Percentiles rank a stretch among this genome's conserved stretches.
phyloP scores from a whole-genome alignment of 2,113 vertebrate species.

The Esox niger region DNA sequence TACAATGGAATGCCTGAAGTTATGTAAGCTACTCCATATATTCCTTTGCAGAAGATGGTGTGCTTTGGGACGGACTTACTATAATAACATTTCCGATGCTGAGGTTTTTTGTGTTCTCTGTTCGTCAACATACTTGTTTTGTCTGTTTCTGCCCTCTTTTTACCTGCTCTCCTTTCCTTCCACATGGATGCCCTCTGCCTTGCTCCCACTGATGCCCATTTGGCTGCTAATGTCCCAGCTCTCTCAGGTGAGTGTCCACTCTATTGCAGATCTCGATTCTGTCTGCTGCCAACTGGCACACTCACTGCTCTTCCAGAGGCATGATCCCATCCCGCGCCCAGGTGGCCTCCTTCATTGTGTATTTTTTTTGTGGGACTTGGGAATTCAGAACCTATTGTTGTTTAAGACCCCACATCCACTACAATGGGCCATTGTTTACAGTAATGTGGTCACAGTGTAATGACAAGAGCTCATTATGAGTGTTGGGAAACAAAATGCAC shows the following conservation, averaged over 20 bases:
- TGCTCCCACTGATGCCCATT: slow-evolving; percentile 36
- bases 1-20: no score
- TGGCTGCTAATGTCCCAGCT: slow-evolving; percentile 52
- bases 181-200: slow-evolving; percentile 5
- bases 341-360: neutral
- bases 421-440: slow-evolving; percentile 1
- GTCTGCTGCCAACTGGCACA: neutral
- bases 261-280: slow-evolving; percentile 1
- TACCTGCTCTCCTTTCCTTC: slow-evolving; percentile 1
- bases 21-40: no score
- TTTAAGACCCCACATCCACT: neutral
- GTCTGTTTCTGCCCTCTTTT: slow-evolving; percentile 4
- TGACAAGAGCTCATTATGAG: neutral
- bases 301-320: slow-evolving; percentile 5
- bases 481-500: neutral
- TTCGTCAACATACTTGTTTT: neutral
- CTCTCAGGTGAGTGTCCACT: slow-evolving; percentile 60
- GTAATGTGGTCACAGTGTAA: neutral
- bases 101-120: neutral
- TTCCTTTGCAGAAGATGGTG: no score
- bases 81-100: neutral
- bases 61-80: neutral
- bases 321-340: neutral
- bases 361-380: slow-evolving; percentile 12
- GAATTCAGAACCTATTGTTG: slow-evolving; percentile 7